These are phyloP conservation scores for Parus major DNA, from an alignment of 2,113 vertebrate genomes.

Conservation along the genomic window DNA sequence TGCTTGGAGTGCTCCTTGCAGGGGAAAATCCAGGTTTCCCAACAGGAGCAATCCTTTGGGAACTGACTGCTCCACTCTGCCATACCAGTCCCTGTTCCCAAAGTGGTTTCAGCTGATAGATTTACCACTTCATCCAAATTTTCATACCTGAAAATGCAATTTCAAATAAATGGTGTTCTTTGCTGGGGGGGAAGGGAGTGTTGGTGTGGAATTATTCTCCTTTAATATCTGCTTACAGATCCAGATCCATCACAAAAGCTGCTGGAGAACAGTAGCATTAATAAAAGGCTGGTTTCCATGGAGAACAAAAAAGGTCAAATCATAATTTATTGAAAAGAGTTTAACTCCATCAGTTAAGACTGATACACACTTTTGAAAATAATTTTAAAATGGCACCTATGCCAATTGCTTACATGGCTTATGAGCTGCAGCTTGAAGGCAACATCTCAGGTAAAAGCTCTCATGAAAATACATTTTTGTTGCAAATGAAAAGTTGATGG, in stretches of 20 bases:
- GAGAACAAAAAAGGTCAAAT: conserved; percentile 68
- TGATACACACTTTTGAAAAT: background rate
- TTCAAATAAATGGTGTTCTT: background rate
- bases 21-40: background rate
- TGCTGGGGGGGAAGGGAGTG: accelerated
- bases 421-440: conserved; percentile 49
- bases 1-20: background rate
- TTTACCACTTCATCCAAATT: background rate
- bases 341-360: conserved; percentile 28
- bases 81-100: accelerated
- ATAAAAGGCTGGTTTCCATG: conserved; percentile 61
- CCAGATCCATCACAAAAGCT: background rate
- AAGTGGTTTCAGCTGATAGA: background rate
- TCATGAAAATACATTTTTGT: conserved; percentile 43
- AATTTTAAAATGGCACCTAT: conserved; percentile 7
- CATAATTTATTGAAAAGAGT: conserved; percentile 14
- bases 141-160: background rate
- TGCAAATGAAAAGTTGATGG: conserved; percentile 48
- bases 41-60: accelerated
- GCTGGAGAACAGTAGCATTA: background rate
- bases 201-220: background rate
- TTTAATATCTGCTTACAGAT: background rate
- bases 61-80: background rate
- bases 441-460: conserved; percentile 54
- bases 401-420: conserved; percentile 65